Percentiles rank a stretch among this genome's conserved stretches.
Conservation (phyloP, 1,140 invertebrate genomes). For the Diprion similis region DNA sequence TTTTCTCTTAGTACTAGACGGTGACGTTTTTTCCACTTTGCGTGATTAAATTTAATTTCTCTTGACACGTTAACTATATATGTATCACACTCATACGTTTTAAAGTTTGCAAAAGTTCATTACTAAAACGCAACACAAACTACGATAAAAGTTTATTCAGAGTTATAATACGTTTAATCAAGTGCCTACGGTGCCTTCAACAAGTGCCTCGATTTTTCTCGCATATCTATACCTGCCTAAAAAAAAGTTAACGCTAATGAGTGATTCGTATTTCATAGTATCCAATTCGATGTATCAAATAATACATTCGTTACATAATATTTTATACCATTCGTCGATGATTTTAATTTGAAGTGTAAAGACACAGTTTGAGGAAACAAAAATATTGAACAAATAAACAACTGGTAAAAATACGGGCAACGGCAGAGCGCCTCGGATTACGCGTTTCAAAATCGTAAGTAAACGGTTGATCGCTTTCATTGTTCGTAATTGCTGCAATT, state of each 20-base stretch:
- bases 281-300: too few species aligned
- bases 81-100: too few species aligned
- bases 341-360: background rate
- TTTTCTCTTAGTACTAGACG: too few species aligned
- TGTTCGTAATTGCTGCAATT: background rate
- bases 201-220: background rate
- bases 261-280: background rate
- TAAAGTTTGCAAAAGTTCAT: too few species aligned
- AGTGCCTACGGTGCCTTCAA: background rate
- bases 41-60: too few species aligned
- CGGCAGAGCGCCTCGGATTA: background rate
- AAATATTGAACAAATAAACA: background rate
- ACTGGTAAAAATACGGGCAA: background rate
- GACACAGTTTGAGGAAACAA: too few species aligned
- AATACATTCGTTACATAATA: too few species aligned
- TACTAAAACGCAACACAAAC: too few species aligned
- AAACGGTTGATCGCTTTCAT: background rate
- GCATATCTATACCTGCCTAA: too few species aligned
- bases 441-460: conserved; percentile 5
- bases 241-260: background rate
- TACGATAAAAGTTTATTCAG: background rate
- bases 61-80: too few species aligned
- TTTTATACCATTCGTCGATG: too few species aligned
- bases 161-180: background rate
- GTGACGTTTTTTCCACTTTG: too few species aligned